Evolutionary conservation across 1,140 invertebrate genomes (phyloP), one percentile per base, ranked within the genome.

Genomic region (Cotesia glomerata): DNA sequence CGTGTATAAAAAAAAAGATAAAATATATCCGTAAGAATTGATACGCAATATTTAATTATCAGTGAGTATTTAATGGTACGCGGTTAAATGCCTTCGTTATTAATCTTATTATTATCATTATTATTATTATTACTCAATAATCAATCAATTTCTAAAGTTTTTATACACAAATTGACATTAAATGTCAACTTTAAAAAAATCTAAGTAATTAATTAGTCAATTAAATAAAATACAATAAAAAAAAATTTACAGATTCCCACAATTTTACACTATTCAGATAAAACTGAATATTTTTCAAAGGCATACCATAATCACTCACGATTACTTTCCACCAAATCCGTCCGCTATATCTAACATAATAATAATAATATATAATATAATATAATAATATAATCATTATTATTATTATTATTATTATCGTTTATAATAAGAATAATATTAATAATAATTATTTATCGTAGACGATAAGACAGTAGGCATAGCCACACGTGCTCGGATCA

Each of bases 401-500:
- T 72, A 69, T 79, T 83, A 82, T 81, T 72, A 69, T 79, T 77
- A 78, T 81, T 79, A 79, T 79, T 79, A 79, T 8, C 11, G 11
- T 8, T 45, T 9, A 7, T 45, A 45, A 73, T 82, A 81, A 82
- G 77, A 82, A 80, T 80, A 76, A 77, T 76, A 81, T 80, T 83
- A 82, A 80, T 72, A 70, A 78, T 77, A 78, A 81, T 79, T 79
- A 79, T 79, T 78, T 82, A 83, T 85, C 79, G 75, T 81, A 84
- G 85, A 45, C 39, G 39, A 84, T 80, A 85, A 86, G 81, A 86
- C 83, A 86, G 79, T 86, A 87, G 85, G 85, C 84, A 85, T 86
- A 86, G 84, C 85, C 85, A 86, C 83, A 80, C 80, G 82, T 84
- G 84, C 82, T 86, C 84, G 77, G 81, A 87, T 87, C 86, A 86